Base-by-base conservation (phyloP, 2,797 vertebrate species). In the Scolopax rusticola region DNA sequence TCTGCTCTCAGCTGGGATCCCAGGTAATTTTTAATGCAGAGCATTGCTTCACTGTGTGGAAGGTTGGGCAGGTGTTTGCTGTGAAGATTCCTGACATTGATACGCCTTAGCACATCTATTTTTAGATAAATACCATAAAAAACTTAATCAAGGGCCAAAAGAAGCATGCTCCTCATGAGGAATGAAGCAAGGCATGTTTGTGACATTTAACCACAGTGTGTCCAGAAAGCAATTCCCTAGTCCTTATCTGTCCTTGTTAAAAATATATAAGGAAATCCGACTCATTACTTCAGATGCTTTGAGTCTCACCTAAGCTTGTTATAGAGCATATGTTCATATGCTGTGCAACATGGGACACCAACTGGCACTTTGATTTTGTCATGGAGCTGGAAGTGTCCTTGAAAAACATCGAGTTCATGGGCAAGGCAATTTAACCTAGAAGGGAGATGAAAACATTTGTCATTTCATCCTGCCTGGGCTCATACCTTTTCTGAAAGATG, bases 331-430 rank as follows among this genome's bases (percentile, higher is more conserved):
- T n/a, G 9, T 75, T 84, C 33, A 27, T 64, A 60, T 11, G 24
- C 17, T 68, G 9, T 51, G 33, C 1, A 1, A 36, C 0, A 0
- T 32, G 11, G 24, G 50, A 90, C 56, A 73, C 2, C 10, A 32
- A 64, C 14, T 19, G 64, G 21, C 6, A 63, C 18, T 60, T 64
- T 73, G 18, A 54, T 74, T 32, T 36, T 68, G 28, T 33, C 51
- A 30, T 48, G 27, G 40, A 74, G 10, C 33, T 43, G 12, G 9
- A 87, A 79, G 5, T 32, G 17, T 11, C 33, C 33, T 48, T 68
- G 45, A 53, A 78, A 85, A 82, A 28, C 7, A 32, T 16, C 1
- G 36, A 33, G 38, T 63, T 17, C 32, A 12, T 6, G 8, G 12
- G 15, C 24, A 73, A 59, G 28, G 14, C 7, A 57, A 15, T 9